Evolutionary conservation across 2,113 vertebrate genomes (phyloP).

Genomic region (Hyperoodon ampullatus): DNA sequence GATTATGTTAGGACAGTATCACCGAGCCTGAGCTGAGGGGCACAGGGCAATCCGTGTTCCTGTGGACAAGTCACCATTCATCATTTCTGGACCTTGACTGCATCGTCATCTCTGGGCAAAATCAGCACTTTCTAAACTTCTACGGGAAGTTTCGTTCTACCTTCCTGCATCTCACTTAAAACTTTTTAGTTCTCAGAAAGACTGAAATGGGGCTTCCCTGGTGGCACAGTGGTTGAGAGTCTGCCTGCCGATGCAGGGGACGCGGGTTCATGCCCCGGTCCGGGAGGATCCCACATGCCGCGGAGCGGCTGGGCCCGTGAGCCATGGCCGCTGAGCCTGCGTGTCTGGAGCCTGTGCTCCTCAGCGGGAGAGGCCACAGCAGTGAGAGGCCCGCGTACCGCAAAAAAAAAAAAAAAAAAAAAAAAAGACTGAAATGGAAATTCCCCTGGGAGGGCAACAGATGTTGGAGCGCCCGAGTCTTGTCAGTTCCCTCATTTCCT

Average conservation of each 20-base stretch:
- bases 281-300: no score
- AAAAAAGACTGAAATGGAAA: neutral
- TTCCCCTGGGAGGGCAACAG: neutral
- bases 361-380: no score
- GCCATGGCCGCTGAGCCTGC: no score
- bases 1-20: accelerated
- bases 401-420: no score
- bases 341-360: no score
- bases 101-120: accelerated
- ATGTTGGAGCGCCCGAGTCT: neutral
- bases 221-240: no score
- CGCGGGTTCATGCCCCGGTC: no score
- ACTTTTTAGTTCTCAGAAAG: neutral
- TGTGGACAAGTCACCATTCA: accelerated
- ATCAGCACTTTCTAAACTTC: accelerated
- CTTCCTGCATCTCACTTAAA: neutral
- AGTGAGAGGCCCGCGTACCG: no score
- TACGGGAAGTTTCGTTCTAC: neutral
- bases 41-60: accelerated
- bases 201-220: no score
- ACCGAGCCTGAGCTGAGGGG: accelerated
- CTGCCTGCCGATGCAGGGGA: no score
- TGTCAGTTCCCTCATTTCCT: neutral
- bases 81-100: accelerated
- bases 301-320: no score